Evolutionary conservation across 1,140 invertebrate genomes (phyloP).

Genomic region (Adelges cooleyi): DNA sequence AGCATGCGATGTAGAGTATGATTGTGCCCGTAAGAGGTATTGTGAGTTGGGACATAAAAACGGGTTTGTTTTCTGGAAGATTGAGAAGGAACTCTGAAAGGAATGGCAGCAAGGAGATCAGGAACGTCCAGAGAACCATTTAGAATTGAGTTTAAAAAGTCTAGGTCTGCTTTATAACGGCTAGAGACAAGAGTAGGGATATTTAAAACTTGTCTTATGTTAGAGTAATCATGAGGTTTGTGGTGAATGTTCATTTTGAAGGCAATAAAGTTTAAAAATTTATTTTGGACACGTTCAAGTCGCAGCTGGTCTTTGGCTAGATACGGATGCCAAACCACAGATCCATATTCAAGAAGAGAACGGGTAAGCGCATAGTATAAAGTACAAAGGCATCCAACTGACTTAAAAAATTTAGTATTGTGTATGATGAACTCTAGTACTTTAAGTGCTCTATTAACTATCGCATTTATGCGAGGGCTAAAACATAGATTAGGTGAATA

Average conservation of each 20-base stretch:
- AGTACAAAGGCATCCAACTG: not conserved
- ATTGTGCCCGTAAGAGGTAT: not conserved
- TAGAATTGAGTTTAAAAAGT: not conserved
- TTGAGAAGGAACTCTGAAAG: not conserved
- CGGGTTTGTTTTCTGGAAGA: not conserved
- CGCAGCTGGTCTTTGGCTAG: not conserved
- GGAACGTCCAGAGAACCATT: not conserved
- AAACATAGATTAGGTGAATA: not conserved
- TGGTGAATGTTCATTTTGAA: not conserved
- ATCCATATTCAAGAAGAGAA: not conserved
- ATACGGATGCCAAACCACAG: not conserved
- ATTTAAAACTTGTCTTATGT: not conserved
- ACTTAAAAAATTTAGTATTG: not conserved
- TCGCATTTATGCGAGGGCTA: no score
- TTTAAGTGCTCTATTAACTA: no score
- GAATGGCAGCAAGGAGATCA: not conserved
- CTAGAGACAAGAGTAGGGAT: not conserved
- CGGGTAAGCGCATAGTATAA: not conserved
- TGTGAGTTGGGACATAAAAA: not conserved
- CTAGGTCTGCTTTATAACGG: not conserved
- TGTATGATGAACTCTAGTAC: no score
- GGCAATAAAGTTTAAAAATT: not conserved
- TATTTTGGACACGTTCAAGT: not conserved
- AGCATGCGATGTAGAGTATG: not conserved
- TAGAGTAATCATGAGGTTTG: not conserved